Evolutionary conservation across 64 coral and sea anemone species (phyloP).

Genomic region (Anthopleura sola): DNA sequence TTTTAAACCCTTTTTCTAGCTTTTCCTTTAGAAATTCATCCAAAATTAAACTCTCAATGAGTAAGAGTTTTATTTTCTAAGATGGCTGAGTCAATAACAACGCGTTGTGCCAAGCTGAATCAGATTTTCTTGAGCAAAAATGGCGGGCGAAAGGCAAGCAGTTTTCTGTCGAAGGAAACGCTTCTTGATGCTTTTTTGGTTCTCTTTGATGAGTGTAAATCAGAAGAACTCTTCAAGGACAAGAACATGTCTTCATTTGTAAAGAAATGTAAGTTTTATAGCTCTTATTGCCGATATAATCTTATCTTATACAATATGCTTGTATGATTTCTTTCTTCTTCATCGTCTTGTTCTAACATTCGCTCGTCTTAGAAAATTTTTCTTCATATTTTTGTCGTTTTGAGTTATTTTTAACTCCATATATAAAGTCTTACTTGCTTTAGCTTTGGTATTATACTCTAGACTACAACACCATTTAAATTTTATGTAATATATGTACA

Average conservation of each 20-base stretch:
- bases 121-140: constrained; percentile 78
- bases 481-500: not conserved
- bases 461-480: not conserved
- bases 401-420: not conserved
- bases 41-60: not conserved
- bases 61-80: constrained; percentile 11
- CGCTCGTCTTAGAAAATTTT: not conserved
- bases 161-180: constrained; percentile 60
- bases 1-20: not conserved
- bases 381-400: not conserved
- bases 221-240: constrained; percentile 76
- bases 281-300: not conserved
- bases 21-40: not conserved
- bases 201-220: constrained; percentile 91
- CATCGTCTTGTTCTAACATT: not conserved
- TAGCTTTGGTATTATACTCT: not conserved
- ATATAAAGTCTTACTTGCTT: not conserved
- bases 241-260: constrained; percentile 86
- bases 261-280: constrained; percentile 86
- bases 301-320: not conserved
- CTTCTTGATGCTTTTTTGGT: constrained; percentile 93
- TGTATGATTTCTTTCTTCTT: not conserved
- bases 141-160: constrained; percentile 38
- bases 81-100: constrained; percentile 84
- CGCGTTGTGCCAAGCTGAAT: constrained; percentile 77